These are phyloP conservation scores for Formica exsecta DNA, from an alignment of 1,140 invertebrate species.

Conservation along the genomic window DNA sequence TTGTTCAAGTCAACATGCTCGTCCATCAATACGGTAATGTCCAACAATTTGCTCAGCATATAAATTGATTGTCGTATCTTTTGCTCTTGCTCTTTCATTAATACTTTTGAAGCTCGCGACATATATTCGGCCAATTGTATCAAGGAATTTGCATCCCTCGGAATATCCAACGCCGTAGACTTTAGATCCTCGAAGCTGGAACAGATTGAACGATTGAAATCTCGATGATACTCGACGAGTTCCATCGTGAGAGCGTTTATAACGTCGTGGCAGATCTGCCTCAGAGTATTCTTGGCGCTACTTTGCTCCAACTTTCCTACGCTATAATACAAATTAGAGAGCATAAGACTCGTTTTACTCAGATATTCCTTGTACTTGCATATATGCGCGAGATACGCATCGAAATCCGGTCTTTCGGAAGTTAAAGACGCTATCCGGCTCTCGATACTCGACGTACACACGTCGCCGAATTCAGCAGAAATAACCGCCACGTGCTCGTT, in stretches of 20 bases:
- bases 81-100: conserved; percentile 81
- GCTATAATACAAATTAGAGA: conserved; percentile 77
- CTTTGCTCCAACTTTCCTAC: conserved; percentile 80
- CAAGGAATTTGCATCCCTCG: conserved; percentile 85
- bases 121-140: conserved; percentile 86
- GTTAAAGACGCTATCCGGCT: conserved; percentile 65
- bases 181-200: conserved; percentile 80
- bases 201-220: conserved; percentile 80
- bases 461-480: conserved; percentile 62
- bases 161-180: conserved; percentile 81
- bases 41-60: conserved; percentile 82
- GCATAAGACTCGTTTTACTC: conserved; percentile 75
- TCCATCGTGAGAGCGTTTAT: conserved; percentile 74
- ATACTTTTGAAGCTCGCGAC: conserved; percentile 81
- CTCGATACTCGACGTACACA: conserved; percentile 61
- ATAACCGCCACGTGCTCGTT: conserved; percentile 72
- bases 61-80: conserved; percentile 81
- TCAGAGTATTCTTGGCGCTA: conserved; percentile 77
- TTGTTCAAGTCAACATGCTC: conserved; percentile 85
- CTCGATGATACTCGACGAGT: conserved; percentile 77
- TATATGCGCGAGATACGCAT: conserved; percentile 75
- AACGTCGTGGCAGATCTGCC: conserved; percentile 72
- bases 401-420: conserved; percentile 68
- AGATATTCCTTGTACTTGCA: conserved; percentile 78
- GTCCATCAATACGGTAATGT: conserved; percentile 83